phyloP scores from a whole-genome alignment of 2,888 invertebrate genomes.

The Perizoma affinitatum region DNA sequence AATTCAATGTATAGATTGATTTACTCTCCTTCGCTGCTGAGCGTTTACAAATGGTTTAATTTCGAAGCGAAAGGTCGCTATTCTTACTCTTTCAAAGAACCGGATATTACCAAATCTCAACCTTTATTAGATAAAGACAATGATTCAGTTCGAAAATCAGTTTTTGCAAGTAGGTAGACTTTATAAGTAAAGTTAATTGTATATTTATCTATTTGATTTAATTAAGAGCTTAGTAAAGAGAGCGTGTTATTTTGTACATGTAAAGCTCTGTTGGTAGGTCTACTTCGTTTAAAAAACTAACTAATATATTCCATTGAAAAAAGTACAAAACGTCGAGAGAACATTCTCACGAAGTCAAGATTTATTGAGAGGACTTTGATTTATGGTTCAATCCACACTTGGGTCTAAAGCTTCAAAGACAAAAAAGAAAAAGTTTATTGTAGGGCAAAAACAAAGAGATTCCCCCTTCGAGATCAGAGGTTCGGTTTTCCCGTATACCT shows the following conservation, averaged over 20 bases:
- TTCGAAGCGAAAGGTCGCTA: constrained; percentile 61
- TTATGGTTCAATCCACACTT: constrained; percentile 76
- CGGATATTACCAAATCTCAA: constrained; percentile 53
- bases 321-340: constrained; percentile 60
- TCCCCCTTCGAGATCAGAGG: constrained; percentile 51
- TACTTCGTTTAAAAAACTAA: too few relatives aligned
- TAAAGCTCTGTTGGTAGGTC: too few relatives aligned
- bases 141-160: constrained; percentile 36
- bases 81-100: constrained; percentile 44
- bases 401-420: constrained; percentile 73
- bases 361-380: constrained; percentile 79
- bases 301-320: constrained; percentile 40
- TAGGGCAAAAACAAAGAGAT: constrained; percentile 65
- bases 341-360: constrained; percentile 69
- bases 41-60: constrained; percentile 76
- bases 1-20: constrained; percentile 80
- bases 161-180: constrained; percentile 37
- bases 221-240: too few relatives aligned
- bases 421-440: constrained; percentile 71
- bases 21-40: constrained; percentile 60
- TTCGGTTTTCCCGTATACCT: constrained; percentile 50
- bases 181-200: constrained; percentile 21
- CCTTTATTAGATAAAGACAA: constrained; percentile 48
- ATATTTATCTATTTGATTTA: constrained; percentile 3
- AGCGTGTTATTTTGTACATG: too few relatives aligned